A percentile compares a stretch with the other conserved stretches of the same genome.
Conservation (phyloP, 1,140 invertebrate species). For the Camponotus pennsylvanicus region DNA sequence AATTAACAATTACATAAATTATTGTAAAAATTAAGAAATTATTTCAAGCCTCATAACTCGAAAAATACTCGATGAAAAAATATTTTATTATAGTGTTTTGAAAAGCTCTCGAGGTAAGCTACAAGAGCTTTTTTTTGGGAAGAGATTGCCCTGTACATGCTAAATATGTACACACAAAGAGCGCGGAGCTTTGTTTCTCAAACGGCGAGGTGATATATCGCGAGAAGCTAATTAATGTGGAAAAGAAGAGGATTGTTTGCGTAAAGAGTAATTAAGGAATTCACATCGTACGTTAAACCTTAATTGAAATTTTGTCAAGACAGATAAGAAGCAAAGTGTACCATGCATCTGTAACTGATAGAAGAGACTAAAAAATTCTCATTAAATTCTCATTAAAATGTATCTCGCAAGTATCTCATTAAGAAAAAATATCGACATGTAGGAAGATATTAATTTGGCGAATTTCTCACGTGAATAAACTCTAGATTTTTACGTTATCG, state of each 20-base stretch:
- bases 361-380: not conserved
- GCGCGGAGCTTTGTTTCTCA: constrained; percentile 9
- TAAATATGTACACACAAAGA: not conserved
- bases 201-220: not conserved
- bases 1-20: too few species aligned
- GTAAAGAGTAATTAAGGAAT: constrained; percentile 38
- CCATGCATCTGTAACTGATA: not conserved
- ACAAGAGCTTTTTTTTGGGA: too few species aligned
- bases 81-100: too few species aligned
- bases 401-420: not conserved
- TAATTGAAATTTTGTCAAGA: constrained; percentile 10
- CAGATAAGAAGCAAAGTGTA: not conserved
- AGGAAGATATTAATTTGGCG: not conserved
- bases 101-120: too few species aligned
- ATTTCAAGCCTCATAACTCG: too few species aligned
- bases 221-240: constrained; percentile 22
- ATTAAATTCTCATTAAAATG: not conserved
- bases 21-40: too few species aligned
- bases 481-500: not conserved
- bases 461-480: not conserved
- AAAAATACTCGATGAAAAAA: too few species aligned
- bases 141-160: not conserved
- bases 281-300: not conserved
- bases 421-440: not conserved
- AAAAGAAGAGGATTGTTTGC: not conserved